Percentiles rank a stretch among this genome's conserved stretches.
Conservation (phyloP, 1,140 invertebrate species). For the Carposina sasakii region DNA sequence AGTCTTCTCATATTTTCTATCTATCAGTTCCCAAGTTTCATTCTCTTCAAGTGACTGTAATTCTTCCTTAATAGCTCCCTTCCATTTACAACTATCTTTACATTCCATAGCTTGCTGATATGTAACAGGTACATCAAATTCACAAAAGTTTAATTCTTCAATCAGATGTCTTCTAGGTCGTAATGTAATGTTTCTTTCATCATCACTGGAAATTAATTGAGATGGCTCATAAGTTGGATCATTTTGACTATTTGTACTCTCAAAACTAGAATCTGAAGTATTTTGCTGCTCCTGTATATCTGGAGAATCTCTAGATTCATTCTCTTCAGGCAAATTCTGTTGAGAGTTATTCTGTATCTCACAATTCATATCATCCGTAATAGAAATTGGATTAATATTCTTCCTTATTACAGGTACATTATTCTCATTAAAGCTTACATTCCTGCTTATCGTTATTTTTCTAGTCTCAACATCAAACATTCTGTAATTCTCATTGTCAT, state of each 20-base stretch:
- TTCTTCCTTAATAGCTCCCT: background rate
- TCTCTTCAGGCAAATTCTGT: background rate
- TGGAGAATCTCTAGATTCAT: background rate
- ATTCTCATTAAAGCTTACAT: background rate
- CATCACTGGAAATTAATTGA: background rate
- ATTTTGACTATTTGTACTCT: background rate
- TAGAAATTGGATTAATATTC: background rate
- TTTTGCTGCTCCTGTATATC: background rate
- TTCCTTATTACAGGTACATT: background rate
- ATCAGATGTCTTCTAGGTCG: slow-evolving; percentile 6
- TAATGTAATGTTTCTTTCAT: background rate
- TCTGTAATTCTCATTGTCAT: background rate
- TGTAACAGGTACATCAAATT: slow-evolving; percentile 16
- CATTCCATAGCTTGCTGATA: slow-evolving; percentile 16
- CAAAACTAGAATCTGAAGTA: background rate
- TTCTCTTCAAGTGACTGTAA: background rate
- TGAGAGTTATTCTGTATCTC: background rate
- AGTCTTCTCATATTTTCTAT: background rate
- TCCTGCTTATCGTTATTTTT: background rate
- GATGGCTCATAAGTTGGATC: slow-evolving; percentile 16
- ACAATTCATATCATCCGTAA: background rate
- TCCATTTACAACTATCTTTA: background rate
- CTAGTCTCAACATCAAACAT: background rate
- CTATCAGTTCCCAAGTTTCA: background rate
- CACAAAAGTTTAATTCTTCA: no score